Evolutionary conservation across 2,797 vertebrate genomes (phyloP), one percentile per base, ranked within the genome.

Genomic region (Falco biarmicus): DNA sequence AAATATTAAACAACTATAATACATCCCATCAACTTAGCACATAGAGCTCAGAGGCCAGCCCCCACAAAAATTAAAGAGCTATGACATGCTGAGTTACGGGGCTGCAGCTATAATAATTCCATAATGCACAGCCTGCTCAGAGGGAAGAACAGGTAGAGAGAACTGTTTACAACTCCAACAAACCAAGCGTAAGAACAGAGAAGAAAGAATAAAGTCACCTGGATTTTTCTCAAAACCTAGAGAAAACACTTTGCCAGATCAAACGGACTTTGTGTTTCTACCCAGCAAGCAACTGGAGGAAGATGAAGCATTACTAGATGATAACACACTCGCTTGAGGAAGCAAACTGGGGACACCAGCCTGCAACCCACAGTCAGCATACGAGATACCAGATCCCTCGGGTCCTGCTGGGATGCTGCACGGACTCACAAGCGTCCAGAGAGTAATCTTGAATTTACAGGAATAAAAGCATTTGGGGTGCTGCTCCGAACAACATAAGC

Each of bases 1-100:
- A 63, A 87, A 64, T 91, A 93, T 83, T 69, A 91, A 95, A 45
- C 70, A 73, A 76, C 31, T 53, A 6, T 34, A 96, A 74, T 13
- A 47, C n/a, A 56, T 83, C 34, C 80, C 48, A 85, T 77, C 0
- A 6, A 65, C 41, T 91, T 45, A 45, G 31, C 4, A 8, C 51
- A 59, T 77, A 8, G 1, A 71, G 63, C 74, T 84, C 80, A 57
- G 63, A 90, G 70, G 26, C 78, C 37, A 60, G 31, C 7, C 45
- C 65, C 43, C 19, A 5, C 14, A 68, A 66, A 91, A 92, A 90
- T 74, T 31, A 59, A 89, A 87, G 66, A 65, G 85, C 89, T 85
- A 56, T 34, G 61, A 91, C 28, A 37, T 17, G 16, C 68, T 39
- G 88, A 97, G 61, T 90, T 91, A 95, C 41, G 51, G 56, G 80